Evolutionary conservation across 2,797 vertebrate genomes (phyloP).

Genomic region (Phalloptychus januarius): DNA sequence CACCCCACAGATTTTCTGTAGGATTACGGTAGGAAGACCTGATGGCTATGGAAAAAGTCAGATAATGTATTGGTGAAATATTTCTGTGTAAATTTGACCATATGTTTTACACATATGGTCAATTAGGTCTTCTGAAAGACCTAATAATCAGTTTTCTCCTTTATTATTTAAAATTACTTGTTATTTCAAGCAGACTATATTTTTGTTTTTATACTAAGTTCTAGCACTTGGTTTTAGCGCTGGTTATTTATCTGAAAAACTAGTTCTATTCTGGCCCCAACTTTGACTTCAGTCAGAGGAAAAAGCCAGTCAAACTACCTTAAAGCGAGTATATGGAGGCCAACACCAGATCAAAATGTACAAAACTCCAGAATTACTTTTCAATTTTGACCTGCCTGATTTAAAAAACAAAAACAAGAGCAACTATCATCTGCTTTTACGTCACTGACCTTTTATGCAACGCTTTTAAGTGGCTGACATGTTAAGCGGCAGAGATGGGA

Average conservation of each 20-base stretch:
- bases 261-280: not conserved
- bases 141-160: not conserved
- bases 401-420: not conserved
- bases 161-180: not conserved
- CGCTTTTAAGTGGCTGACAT: not conserved
- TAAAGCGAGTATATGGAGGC: not conserved
- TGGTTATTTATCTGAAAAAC: not conserved
- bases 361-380: not conserved
- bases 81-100: not conserved
- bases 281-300: not conserved
- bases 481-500: conserved; percentile 15
- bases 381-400: not conserved
- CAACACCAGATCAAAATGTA: not conserved
- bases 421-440: not conserved
- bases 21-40: not conserved
- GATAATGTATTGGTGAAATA: not conserved
- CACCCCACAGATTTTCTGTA: not conserved
- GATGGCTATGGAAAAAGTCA: not conserved
- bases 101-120: no score
- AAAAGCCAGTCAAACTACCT: not conserved
- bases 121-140: no score
- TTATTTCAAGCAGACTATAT: not conserved
- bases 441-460: not conserved
- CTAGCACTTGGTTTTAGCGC: not conserved
- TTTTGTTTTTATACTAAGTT: not conserved